Evolutionary conservation across 2,888 invertebrate genomes (phyloP).

Genomic region (Lasiommata megera): DNA sequence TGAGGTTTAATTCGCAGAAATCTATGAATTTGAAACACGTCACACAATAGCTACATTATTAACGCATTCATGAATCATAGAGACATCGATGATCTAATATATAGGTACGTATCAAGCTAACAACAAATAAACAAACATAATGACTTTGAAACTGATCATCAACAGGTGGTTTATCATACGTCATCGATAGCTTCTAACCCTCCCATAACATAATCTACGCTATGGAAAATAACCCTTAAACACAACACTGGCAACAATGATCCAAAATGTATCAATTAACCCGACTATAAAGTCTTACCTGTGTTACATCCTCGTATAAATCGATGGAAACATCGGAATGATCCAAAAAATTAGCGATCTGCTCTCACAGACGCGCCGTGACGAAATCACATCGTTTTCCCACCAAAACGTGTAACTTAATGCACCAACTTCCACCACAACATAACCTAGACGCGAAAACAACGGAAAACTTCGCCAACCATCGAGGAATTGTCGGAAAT

Average conservation of each 20-base stretch:
- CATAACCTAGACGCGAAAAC: constrained; percentile 46
- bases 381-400: constrained; percentile 41
- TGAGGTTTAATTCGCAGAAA: too few relatives aligned
- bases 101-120: too few relatives aligned
- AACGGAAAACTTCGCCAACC: constrained; percentile 35
- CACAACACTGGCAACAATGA: neutral
- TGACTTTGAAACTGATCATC: constrained; percentile 31
- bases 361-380: constrained; percentile 21
- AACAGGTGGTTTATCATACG: constrained; percentile 52
- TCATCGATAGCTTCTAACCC: constrained; percentile 34
- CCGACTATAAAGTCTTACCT: constrained; percentile 30
- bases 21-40: too few relatives aligned
- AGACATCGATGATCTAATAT: too few relatives aligned
- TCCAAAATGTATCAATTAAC: constrained; percentile 31
- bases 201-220: constrained; percentile 15
- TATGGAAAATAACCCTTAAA: constrained; percentile 12
- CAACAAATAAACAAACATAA: constrained; percentile 7
- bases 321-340: constrained; percentile 25
- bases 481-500: constrained; percentile 27
- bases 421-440: constrained; percentile 36
- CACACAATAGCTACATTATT: too few relatives aligned
- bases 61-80: too few relatives aligned
- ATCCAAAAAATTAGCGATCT: constrained; percentile 29
- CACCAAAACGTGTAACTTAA: constrained; percentile 50
- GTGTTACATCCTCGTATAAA: constrained; percentile 35